A percentile compares a stretch with the other conserved stretches of the same genome.
These are phyloP conservation scores for Chromoteleia sp. DNA, from an alignment of 2,888 invertebrate species.

Conservation along the genomic window DNA sequence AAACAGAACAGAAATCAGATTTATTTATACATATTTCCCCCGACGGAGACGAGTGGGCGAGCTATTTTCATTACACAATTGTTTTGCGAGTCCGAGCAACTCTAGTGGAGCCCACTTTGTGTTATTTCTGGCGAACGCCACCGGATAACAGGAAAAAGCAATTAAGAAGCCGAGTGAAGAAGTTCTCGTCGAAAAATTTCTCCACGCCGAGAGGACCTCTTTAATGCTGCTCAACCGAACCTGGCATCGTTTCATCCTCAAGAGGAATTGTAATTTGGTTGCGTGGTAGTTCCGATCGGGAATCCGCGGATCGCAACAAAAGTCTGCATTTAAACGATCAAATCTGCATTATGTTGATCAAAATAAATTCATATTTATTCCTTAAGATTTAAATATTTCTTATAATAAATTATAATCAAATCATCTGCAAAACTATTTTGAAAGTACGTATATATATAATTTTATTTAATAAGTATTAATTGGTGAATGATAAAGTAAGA, in stretches of 20 bases:
- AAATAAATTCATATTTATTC: too few species aligned
- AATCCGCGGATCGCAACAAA: not conserved
- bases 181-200: slow-evolving; percentile 61
- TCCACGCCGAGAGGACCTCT: slow-evolving; percentile 30
- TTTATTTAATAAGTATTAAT: too few species aligned
- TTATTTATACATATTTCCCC: slow-evolving; percentile 63
- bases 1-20: slow-evolving; percentile 10
- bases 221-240: slow-evolving; percentile 33
- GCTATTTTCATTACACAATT: slow-evolving; percentile 67
- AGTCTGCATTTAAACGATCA: not conserved
- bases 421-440: too few species aligned
- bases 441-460: too few species aligned
- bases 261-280: slow-evolving; percentile 29
- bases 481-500: too few species aligned
- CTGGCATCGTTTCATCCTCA: slow-evolving; percentile 22
- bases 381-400: too few species aligned
- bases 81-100: slow-evolving; percentile 56
- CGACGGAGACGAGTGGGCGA: slow-evolving; percentile 42
- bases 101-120: slow-evolving; percentile 45
- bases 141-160: slow-evolving; percentile 69
- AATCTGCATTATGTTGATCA: too few species aligned
- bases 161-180: slow-evolving; percentile 66
- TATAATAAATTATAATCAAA: too few species aligned
- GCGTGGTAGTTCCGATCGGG: not conserved
- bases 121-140: slow-evolving; percentile 67